These are phyloP conservation scores for Pseudomyrmex dendroicus DNA, from an alignment of 1,140 invertebrate genomes.

Conservation along the genomic window DNA sequence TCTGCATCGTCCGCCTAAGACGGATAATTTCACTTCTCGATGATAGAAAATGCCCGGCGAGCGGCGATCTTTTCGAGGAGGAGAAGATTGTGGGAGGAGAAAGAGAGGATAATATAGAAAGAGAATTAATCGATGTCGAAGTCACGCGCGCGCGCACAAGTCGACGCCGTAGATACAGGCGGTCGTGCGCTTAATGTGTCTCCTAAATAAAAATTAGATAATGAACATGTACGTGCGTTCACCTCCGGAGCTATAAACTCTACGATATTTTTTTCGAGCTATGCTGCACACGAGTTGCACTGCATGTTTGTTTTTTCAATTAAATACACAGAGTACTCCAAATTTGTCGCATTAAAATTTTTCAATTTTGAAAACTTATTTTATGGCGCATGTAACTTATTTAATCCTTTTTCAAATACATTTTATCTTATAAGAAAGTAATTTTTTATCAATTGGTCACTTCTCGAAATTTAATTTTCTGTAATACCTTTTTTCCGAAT, in stretches of 20 bases:
- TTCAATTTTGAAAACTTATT: too few species aligned
- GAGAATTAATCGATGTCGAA: constrained; percentile 66
- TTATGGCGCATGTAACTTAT: too few species aligned
- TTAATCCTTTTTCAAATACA: too few species aligned
- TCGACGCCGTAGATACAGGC: constrained; percentile 42
- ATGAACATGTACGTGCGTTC: too few species aligned
- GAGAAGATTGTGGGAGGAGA: constrained; percentile 38
- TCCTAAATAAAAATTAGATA: constrained; percentile 4
- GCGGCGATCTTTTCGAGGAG: constrained; percentile 2
- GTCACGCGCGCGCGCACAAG: constrained; percentile 30
- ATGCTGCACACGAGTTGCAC: too few species aligned
- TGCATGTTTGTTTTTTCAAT: too few species aligned
- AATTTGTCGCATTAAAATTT: too few species aligned
- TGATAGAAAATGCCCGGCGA: constrained; percentile 13
- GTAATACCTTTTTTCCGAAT: too few species aligned
- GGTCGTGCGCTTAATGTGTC: neutral
- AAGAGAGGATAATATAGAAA: neutral
- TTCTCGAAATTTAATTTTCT: neutral
- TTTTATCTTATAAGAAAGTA: too few species aligned
- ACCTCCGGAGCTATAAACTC: too few species aligned
- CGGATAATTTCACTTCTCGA: constrained; percentile 66
- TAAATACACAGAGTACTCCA: too few species aligned
- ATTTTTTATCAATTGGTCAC: neutral
- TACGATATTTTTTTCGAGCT: too few species aligned
- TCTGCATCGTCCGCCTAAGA: constrained; percentile 57